Evolutionary conservation across 1,140 invertebrate genomes (phyloP), one percentile per base, ranked within the genome.

Genomic region (Euschistus heros): DNA sequence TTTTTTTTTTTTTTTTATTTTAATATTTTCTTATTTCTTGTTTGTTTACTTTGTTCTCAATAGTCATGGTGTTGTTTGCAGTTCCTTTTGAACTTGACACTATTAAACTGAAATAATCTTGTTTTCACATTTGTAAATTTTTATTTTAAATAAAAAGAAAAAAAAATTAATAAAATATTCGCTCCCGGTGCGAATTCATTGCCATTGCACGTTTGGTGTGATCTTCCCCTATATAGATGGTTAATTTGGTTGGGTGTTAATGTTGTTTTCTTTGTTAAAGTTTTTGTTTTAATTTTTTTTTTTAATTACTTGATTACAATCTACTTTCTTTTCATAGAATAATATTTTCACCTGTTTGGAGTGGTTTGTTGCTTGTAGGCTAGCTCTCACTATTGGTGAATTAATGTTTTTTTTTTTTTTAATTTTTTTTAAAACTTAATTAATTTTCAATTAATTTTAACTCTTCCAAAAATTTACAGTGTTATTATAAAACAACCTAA

Each of bases 351-450:
- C 55, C 44, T 62, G 62, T 67, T 67, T 67, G 65, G 61, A 64
- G 65, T 69, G 65, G 63, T 69, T 69, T 69, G 68, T 33, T 30
- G 67, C 67, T 68, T 68, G 67, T 68, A 68, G 67, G 67, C 67
- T 68, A 68, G 67, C 46, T 61, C 61, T 55, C 61, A 68, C 52
- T 55, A 44, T 42, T 63, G 42, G 46, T 42, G 37, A 63, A 47
- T 63, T 44, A 63, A 63, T 26, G 27, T 63, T 62, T 62, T 46
- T 26, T 20, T 63, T 63, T 63, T 26, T 20, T 63, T 63, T 63
- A 63, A 63, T 63, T 44, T 44, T 17, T n/a, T 52, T 63, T 55
- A 37, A 30, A 20, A 64, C 4, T 47, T 63, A 47, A 44, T 64
- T 33, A 13, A n/a, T 27, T 22, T 57, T 59, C 22, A 65, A 42